Evolutionary conservation across 2,888 invertebrate genomes (phyloP).

Genomic region (Proisotoma minuta): DNA sequence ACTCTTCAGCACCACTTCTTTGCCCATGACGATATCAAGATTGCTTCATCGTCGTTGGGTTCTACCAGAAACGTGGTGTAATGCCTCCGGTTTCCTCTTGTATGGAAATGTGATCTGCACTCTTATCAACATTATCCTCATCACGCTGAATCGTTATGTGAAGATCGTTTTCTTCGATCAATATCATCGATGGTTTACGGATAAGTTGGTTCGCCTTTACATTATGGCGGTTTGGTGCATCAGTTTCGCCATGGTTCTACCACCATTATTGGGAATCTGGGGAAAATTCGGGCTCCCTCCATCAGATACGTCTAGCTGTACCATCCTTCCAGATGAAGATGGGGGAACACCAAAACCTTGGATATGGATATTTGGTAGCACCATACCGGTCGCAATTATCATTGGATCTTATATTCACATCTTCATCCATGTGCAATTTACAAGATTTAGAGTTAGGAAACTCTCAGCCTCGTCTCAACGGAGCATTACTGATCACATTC

Average conservation of each 20-base stretch:
- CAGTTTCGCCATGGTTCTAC: background rate
- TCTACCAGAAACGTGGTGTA: background rate
- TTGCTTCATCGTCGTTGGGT: background rate
- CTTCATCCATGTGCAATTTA: background rate
- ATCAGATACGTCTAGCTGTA: slow-evolving; percentile 8
- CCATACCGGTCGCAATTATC: slow-evolving; percentile 2
- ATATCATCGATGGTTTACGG: background rate
- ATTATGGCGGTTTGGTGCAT: background rate
- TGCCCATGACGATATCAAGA: background rate
- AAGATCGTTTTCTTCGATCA: background rate
- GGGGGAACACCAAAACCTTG: slow-evolving; percentile 3
- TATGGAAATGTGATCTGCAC: slow-evolving; percentile 15
- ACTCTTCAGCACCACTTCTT: background rate
- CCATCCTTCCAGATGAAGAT: slow-evolving; percentile 10
- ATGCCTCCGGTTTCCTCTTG: background rate
- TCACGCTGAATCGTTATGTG: slow-evolving; percentile 5
- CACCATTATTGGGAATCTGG: background rate
- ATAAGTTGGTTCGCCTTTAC: background rate
- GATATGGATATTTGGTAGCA: slow-evolving; percentile 12
- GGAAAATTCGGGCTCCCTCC: slow-evolving; percentile 4
- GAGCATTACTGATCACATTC: background rate
- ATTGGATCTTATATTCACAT: background rate
- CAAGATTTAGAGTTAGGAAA: background rate
- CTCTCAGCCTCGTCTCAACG: background rate
- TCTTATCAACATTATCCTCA: background rate